Evolutionary conservation across 2,113 vertebrate species (phyloP), one percentile per base, ranked within the genome.

Genomic region (Clarias batrachus): DNA sequence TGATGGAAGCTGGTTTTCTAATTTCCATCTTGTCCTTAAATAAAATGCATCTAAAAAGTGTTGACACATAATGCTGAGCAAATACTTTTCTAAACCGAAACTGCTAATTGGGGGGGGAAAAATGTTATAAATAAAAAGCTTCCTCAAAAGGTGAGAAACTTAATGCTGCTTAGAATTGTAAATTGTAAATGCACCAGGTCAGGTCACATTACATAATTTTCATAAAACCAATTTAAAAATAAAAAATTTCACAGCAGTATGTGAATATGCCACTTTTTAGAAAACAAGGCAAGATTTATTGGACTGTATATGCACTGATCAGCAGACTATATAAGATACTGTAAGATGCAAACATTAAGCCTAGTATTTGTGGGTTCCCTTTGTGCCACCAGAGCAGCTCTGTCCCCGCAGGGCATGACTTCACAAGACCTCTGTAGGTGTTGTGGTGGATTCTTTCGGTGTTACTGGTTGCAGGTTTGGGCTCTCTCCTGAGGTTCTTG

Each of bases 21-120:
- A 81, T 60, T 89, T 87, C 57, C 19, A 82, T 85, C 54, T 83
- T 33, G 60, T 57, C 77, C 78, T 85, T 60, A 71, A 84, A 81
- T 73, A 66, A 52, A 54, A 78, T 68, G 33, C 27, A 76, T 80
- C 30, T 65, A 68, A 70, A 21, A 70, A 52, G 14, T 74, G 83
- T 83, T 83, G 25, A 83, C 5, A 0, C 19, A 82, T 77, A 68
- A 85, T 87, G 86, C 83, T 86, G 85, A 88, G 66, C 71, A 60
- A 25, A 54, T 19, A 63, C 60, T 68, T 86, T 86, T 85, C 27
- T 62, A 73, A 79, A 5, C 33, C 63, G 79, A 87, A 86, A 71
- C 80, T 85, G 83, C 37, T 87, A 88, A 88, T 88, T 88, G 86
- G 82, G 41, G 4, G 4, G 48, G 48, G 7, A 48, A 48, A 48